phyloP scores from a whole-genome alignment of 2,113 vertebrate species.

The Tragelaphus imberbis region DNA sequence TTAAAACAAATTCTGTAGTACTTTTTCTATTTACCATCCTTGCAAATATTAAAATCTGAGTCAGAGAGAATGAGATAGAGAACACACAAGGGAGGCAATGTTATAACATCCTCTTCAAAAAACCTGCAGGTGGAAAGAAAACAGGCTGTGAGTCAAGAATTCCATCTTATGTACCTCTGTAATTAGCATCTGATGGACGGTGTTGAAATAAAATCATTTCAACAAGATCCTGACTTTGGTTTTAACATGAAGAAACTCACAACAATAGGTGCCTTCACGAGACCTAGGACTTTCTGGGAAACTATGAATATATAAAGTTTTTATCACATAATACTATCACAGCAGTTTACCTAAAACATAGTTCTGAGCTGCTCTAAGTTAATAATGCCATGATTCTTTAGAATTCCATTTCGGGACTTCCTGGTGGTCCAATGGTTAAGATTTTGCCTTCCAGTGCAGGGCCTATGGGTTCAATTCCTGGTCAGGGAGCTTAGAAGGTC shows the following conservation, averaged over 20 bases:
- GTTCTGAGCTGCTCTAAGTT: conserved; percentile 25
- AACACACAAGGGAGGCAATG: conserved; percentile 57
- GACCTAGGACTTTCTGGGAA: not conserved
- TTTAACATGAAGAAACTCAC: not conserved
- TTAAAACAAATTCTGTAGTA: not conserved
- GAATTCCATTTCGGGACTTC: conserved; percentile 26
- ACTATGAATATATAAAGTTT: not conserved
- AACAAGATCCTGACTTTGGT: not conserved
- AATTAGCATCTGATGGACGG: conserved; percentile 23
- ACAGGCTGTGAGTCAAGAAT: conserved; percentile 50
- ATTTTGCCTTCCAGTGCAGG: not conserved
- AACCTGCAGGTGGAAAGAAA: conserved; percentile 27
- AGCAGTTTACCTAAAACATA: conserved; percentile 11
- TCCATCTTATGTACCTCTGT: not conserved
- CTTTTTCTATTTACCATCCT: conserved; percentile 41
- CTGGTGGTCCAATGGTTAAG: not conserved
- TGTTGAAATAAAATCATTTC: conserved; percentile 31
- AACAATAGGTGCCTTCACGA: not conserved
- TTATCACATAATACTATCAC: not conserved
- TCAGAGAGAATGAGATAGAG: not conserved
- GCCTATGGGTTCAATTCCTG: not conserved
- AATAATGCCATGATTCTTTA: conserved; percentile 17
- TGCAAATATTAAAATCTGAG: conserved; percentile 52
- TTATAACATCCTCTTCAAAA: not conserved
- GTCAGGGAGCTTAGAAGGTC: not conserved